These are phyloP conservation scores for Druon quercuslanigerum DNA, from an alignment of 1,140 invertebrate genomes.

Conservation along the genomic window DNA sequence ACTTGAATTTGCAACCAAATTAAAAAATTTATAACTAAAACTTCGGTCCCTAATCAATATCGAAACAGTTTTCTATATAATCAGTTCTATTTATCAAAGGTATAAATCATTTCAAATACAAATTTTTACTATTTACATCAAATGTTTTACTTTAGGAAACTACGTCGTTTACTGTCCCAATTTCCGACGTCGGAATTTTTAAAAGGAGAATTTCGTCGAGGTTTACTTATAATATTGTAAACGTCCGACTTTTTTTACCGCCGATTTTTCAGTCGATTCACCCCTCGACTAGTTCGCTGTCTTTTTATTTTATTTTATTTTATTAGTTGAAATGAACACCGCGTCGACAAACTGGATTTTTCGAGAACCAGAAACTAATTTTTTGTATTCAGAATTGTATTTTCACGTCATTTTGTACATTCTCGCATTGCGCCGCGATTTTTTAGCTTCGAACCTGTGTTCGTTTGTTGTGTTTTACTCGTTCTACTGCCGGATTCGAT, in stretches of 20 bases:
- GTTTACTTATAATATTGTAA: not conserved
- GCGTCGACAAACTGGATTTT: not conserved
- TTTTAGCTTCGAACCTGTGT: conserved; percentile 1
- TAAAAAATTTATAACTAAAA: too few species aligned
- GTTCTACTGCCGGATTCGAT: not conserved
- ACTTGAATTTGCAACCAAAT: too few species aligned
- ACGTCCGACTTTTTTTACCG: not conserved
- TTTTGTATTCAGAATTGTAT: not conserved
- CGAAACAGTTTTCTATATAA: too few species aligned
- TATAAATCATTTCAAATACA: too few species aligned
- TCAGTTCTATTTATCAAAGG: too few species aligned
- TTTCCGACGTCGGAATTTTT: too few species aligned
- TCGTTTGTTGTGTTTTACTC: not conserved
- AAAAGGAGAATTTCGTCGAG: conserved; percentile 3
- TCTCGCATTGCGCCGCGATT: conserved; percentile 1
- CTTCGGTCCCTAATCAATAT: too few species aligned
- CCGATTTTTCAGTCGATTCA: not conserved
- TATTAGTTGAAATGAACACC: not conserved
- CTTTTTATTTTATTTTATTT: not conserved
- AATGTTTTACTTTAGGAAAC: too few species aligned
- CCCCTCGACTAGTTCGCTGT: not conserved
- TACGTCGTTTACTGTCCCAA: too few species aligned
- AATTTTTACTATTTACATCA: too few species aligned
- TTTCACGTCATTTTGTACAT: not conserved
- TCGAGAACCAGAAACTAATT: not conserved